These are phyloP conservation scores for Zhuqinia jingwanae DNA, from an alignment of 2,888 invertebrate genomes.

Conservation along the genomic window DNA sequence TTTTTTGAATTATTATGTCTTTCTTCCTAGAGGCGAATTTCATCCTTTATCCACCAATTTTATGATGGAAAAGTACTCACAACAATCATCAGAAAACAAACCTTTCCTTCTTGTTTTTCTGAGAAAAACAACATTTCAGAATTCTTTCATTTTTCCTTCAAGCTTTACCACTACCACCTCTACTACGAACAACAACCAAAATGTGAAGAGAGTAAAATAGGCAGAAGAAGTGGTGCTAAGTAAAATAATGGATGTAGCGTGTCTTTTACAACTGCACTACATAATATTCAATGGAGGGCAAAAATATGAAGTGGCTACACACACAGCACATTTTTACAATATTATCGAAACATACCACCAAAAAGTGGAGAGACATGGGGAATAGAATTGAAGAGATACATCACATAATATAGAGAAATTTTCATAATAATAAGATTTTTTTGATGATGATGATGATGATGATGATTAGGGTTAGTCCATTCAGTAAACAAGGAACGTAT, in stretches of 20 bases:
- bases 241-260: slow-evolving; percentile 5
- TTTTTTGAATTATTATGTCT: slow-evolving; percentile 6
- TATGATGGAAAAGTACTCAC: slow-evolving; percentile 54
- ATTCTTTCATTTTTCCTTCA: slow-evolving; percentile 51
- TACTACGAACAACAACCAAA: not conserved
- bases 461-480: slow-evolving; percentile 11
- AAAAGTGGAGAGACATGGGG: too few relatives aligned
- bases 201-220: not conserved
- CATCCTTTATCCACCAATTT: slow-evolving; percentile 21
- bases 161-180: slow-evolving; percentile 7
- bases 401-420: not conserved
- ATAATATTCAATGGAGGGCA: not conserved
- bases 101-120: slow-evolving; percentile 58
- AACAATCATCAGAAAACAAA: slow-evolving; percentile 41
- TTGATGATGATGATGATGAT: not conserved
- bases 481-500: slow-evolving; percentile 33
- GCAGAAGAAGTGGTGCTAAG: not conserved
- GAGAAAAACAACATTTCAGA: slow-evolving; percentile 62
- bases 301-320: not conserved
- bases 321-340: not conserved
- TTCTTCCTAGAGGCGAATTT: slow-evolving; percentile 45
- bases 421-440: slow-evolving; percentile 33
- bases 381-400: not conserved
- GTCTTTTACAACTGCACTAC: not conserved
- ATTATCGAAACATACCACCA: too few relatives aligned